Conservation (phyloP, 2,113 vertebrate species). For the Hemiscyllium ocellatum region DNA sequence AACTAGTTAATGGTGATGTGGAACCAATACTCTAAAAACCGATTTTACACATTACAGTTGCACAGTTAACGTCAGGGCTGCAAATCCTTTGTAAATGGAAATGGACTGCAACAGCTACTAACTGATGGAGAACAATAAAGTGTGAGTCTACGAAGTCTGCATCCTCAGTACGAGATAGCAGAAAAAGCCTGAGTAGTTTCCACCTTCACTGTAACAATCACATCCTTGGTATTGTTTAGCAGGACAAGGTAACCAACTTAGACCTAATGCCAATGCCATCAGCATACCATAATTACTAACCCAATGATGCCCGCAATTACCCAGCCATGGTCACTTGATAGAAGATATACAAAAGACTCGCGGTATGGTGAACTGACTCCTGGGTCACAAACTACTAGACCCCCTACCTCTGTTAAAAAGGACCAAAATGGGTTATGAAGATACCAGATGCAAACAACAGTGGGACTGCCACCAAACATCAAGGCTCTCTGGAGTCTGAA, state of each 20-base stretch:
- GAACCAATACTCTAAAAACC: neutral
- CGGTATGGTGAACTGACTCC: neutral
- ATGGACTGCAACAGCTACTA: neutral
- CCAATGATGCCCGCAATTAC: too few species aligned
- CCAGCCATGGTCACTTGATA: too few species aligned
- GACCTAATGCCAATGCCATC: too few species aligned
- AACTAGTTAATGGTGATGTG: neutral
- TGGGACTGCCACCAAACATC: too few species aligned
- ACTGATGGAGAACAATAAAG: neutral
- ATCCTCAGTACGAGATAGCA: neutral
- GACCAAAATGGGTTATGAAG: too few species aligned
- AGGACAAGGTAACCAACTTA: too few species aligned
- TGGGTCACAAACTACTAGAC: neutral
- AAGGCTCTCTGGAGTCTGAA: neutral
- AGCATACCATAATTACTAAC: too few species aligned
- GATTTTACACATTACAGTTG: neutral
- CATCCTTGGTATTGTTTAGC: neutral
- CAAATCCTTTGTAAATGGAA: neutral
- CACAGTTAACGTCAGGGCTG: neutral
- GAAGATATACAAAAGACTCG: neutral
- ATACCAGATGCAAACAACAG: too few species aligned
- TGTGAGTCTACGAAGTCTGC: neutral
- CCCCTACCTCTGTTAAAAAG: neutral
- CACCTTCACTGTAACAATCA: neutral
- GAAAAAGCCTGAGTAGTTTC: neutral